Evolutionary conservation across 37 sponge, comb jelly and placozoan species (phyloP).

Genomic region (Chondrosia reniformis): DNA sequence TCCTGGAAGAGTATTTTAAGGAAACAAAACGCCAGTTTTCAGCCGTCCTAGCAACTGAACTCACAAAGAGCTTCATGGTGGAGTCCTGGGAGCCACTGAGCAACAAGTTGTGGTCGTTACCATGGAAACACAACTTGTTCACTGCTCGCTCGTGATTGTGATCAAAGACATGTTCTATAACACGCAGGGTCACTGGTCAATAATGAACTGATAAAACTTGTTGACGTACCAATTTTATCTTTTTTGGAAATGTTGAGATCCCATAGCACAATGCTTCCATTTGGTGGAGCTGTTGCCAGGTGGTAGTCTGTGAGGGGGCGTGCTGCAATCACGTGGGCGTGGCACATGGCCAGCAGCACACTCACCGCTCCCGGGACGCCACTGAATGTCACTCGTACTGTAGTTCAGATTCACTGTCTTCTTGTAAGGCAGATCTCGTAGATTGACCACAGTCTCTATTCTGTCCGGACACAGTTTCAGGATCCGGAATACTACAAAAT

Average conservation of each 20-base stretch:
- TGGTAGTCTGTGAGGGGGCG: slow-evolving; percentile 26
- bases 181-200: not conserved
- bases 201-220: not conserved
- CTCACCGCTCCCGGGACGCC: slow-evolving; percentile 68
- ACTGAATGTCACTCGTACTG: slow-evolving; percentile 71
- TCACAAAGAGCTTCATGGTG: slow-evolving; percentile 66
- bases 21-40: not conserved
- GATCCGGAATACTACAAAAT: slow-evolving; percentile 40
- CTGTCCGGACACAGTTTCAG: slow-evolving; percentile 18
- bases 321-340: not conserved
- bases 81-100: slow-evolving; percentile 85
- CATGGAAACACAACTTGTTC: slow-evolving; percentile 71
- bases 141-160: slow-evolving; percentile 71
- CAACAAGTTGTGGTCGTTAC: slow-evolving; percentile 46
- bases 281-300: slow-evolving; percentile 75
- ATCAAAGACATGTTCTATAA: slow-evolving; percentile 65
- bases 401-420: slow-evolving; percentile 71
- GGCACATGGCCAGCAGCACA: not conserved
- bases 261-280: slow-evolving; percentile 79
- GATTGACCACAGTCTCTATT: slow-evolving; percentile 7
- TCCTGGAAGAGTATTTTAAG: not conserved
- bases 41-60: slow-evolving; percentile 2
- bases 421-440: slow-evolving; percentile 45
- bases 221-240: slow-evolving; percentile 27
- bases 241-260: slow-evolving; percentile 53